phyloP scores from a whole-genome alignment of 2,797 vertebrate genomes.

The Naso thynnoides region DNA sequence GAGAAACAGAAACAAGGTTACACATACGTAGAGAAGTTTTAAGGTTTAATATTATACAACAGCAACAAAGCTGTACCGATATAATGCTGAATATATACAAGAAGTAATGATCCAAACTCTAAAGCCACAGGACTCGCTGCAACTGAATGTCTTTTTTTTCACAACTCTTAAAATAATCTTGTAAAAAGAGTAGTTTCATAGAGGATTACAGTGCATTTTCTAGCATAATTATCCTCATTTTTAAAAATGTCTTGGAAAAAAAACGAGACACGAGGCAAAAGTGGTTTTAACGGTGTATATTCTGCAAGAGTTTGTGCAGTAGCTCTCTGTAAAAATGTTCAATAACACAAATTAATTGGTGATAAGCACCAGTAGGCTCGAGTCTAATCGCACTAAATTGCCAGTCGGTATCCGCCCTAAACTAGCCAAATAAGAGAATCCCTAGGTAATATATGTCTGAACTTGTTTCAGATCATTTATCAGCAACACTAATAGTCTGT shows the following conservation, averaged over 20 bases:
- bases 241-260: neutral
- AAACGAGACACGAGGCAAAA: neutral
- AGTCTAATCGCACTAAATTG: slow-evolving; percentile 36
- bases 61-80: neutral
- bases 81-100: neutral
- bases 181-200: neutral
- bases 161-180: too few species aligned
- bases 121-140: neutral
- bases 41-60: neutral
- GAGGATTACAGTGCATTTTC: neutral
- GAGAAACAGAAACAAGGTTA: neutral
- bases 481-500: slow-evolving; percentile 1
- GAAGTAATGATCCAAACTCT: slow-evolving; percentile 2
- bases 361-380: slow-evolving; percentile 25
- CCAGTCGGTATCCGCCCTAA: neutral
- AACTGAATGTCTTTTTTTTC: too few species aligned
- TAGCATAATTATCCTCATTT: neutral
- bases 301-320: neutral
- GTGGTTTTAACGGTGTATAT: neutral
- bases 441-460: slow-evolving; percentile 1
- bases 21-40: neutral
- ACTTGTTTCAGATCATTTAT: slow-evolving; percentile 12
- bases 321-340: slow-evolving; percentile 3
- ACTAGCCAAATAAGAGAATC: slow-evolving; percentile 1
- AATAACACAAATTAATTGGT: slow-evolving; percentile 24